A percentile compares a stretch with the other conserved stretches of the same genome.
phyloP scores from a whole-genome alignment of 2,113 vertebrate genomes.

The Turnix velox region DNA sequence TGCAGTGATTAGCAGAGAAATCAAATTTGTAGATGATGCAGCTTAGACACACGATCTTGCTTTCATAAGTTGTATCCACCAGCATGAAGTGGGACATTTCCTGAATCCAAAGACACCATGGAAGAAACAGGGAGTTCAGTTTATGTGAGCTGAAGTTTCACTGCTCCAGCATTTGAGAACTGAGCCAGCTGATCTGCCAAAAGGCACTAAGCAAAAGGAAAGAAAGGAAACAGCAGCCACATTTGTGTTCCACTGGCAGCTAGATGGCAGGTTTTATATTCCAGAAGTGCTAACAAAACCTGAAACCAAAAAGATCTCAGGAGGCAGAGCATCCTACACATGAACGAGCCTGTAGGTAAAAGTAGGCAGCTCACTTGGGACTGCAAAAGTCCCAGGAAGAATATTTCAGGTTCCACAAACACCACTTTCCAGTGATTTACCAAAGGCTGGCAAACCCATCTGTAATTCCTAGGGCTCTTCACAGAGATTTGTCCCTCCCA shows the following conservation, averaged over 20 bases:
- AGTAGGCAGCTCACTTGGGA: not conserved
- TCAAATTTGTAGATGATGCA: not conserved
- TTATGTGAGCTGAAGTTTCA: not conserved
- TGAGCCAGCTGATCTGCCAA: not conserved
- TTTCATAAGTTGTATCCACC: not conserved
- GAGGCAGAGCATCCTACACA: not conserved
- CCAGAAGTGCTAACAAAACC: not conserved
- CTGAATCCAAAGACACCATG: not conserved
- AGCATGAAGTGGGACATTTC: not conserved
- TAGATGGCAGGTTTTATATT: slow-evolving; percentile 9
- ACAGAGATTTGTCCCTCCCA: not conserved
- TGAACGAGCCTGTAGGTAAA: not conserved
- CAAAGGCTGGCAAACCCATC: not conserved
- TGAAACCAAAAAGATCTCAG: not conserved
- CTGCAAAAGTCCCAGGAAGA: not conserved
- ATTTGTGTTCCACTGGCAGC: not conserved
- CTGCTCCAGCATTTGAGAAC: not conserved
- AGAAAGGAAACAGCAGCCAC: not conserved
- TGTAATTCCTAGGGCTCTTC: not conserved
- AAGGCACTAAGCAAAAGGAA: not conserved
- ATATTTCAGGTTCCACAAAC: not conserved
- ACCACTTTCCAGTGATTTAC: not conserved
- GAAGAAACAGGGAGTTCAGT: not conserved
- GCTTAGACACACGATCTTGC: not conserved
- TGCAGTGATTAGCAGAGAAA: not conserved